Percentiles rank a stretch among this genome's conserved stretches.
phyloP scores from a whole-genome alignment of 2,888 invertebrate species.

The Leucophenga maculata region DNA sequence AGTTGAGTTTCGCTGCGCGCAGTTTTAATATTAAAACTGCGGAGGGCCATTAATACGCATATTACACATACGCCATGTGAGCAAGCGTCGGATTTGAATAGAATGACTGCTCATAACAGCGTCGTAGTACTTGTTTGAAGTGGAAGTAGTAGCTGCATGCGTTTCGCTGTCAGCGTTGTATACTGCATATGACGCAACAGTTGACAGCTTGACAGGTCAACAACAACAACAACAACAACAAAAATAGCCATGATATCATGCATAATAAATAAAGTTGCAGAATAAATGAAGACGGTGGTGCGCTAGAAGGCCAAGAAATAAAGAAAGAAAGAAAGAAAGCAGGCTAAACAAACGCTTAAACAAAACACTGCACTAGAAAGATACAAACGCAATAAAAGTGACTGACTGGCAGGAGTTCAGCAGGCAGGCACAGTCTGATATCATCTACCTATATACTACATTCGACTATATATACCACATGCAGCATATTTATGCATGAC shows the following conservation, averaged over 20 bases:
- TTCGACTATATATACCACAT: background rate
- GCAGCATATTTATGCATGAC: slow-evolving; percentile 1
- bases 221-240: too few species aligned
- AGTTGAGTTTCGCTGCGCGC: slow-evolving; percentile 1
- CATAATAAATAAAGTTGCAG: slow-evolving; percentile 20
- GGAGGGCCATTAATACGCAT: background rate
- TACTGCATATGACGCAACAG: slow-evolving; percentile 46
- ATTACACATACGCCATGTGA: slow-evolving; percentile 12
- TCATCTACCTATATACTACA: background rate
- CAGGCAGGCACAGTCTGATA: too few species aligned
- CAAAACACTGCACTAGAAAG: slow-evolving; percentile 36
- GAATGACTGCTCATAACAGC: too few species aligned
- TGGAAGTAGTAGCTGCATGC: slow-evolving; percentile 43
- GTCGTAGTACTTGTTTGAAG: too few species aligned
- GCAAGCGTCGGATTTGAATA: background rate
- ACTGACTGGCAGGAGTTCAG: background rate
- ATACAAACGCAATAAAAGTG: background rate
- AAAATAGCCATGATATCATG: slow-evolving; percentile 1
- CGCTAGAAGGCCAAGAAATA: background rate
- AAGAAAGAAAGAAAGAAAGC: slow-evolving; percentile 6
- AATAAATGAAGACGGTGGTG: background rate
- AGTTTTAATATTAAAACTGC: background rate
- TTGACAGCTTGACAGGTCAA: slow-evolving; percentile 62
- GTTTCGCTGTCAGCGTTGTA: slow-evolving; percentile 58
- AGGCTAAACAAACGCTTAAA: slow-evolving; percentile 39